Base-by-base conservation (phyloP, 2,113 vertebrate species). In the Proterorhinus semilunaris region DNA sequence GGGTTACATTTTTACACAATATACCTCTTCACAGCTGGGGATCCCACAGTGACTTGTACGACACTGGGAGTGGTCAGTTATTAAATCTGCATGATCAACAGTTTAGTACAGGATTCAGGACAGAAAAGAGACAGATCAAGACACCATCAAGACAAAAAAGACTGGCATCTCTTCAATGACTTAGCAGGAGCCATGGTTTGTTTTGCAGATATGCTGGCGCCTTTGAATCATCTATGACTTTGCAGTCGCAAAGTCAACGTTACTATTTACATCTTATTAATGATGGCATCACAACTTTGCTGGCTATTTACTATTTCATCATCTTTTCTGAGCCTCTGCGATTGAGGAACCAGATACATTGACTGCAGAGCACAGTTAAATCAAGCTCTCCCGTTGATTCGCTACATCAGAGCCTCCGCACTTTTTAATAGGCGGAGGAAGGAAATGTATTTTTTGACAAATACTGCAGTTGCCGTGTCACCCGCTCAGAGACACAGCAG, bases 41-140 rank as follows among this genome's bases (percentile, higher is more conserved):
- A 65, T 62, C 59, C 0, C 66, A 36, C 49, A 6, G 21, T 62
- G 8, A 66, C 75, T 69, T 46, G 48, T 68, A 69, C 58, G 63
- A 58, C 53, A 59, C 75, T 78, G 75, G 52, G 72, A 70, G 69
- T 61, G 61, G 12, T 62, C 73, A 74, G 45, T 66, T 74, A 66
- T 74, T 74, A 69, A 16, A 79, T 74, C 64, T 67, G 68, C 51
- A 66, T 46, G 65, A 75, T 64, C 67, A 68, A 79, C 65, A 74
- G 50, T 69, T 36, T 36, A 54, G 43, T 61, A 36, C 36, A 54
- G 68, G 21, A 65, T 66, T 52, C 59, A 27, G 5, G 16, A 10
- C 16, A 27, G 27, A 43, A 79, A 65, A 9, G 44, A 67, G 10
- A 11, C 44, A 21, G 42, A 59, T 69, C 15, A 72, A 66, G 27